Conservation (phyloP, 2,888 invertebrate species). For the Melitaea athalia region DNA sequence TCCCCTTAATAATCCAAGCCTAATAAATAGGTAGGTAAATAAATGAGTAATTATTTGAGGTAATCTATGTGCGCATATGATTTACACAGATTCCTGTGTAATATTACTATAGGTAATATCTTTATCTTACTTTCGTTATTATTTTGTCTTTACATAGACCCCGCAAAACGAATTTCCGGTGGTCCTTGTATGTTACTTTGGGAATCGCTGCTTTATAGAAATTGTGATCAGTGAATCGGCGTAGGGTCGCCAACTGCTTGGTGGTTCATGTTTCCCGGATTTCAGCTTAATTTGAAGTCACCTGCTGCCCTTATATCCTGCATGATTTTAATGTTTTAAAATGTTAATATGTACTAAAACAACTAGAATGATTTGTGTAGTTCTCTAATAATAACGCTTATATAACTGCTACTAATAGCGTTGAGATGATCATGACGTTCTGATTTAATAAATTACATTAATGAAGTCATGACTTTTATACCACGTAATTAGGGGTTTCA, state of each 20-base stretch:
- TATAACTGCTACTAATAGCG: background rate
- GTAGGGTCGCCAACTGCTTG: constrained; percentile 6
- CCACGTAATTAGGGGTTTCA: background rate
- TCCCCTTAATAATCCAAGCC: too few species aligned
- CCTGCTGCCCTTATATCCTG: constrained; percentile 3
- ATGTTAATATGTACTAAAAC: background rate
- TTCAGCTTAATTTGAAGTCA: constrained; percentile 24
- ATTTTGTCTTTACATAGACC: too few species aligned
- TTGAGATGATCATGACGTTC: background rate
- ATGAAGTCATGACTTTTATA: background rate
- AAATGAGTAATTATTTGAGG: too few species aligned
- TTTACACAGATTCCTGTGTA: too few species aligned
- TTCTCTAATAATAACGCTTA: background rate
- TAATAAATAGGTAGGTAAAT: too few species aligned
- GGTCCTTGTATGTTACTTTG: background rate
- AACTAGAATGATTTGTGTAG: background rate
- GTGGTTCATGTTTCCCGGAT: constrained; percentile 33
- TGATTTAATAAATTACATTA: constrained; percentile 1
- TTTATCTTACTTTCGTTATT: too few species aligned
- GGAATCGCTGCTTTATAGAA: background rate
- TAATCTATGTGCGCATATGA: too few species aligned
- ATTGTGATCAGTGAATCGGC: constrained; percentile 2
- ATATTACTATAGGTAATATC: too few species aligned
- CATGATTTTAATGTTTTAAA: background rate
- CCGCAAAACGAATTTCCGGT: too few species aligned